Evolutionary conservation across 2,113 vertebrate species (phyloP), one percentile per base, ranked within the genome.

Genomic region (Myotis davidii): DNA sequence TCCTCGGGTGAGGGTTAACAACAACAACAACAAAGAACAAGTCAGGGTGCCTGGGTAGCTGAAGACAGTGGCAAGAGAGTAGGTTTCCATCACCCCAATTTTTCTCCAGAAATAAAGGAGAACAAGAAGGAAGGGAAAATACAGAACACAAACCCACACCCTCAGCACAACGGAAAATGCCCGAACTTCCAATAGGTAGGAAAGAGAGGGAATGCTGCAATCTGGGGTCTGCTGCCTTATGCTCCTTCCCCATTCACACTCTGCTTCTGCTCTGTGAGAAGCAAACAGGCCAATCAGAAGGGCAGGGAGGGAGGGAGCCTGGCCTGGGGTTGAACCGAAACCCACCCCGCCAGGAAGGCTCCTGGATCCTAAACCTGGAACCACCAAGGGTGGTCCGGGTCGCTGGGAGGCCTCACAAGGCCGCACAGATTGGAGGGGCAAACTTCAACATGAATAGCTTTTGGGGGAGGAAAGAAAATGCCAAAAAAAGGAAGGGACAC

Each of bases 1-100:
- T 13, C 48, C 48, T 48, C 13, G 12, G 48, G 13, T 14, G 12
- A 13, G 48, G 48, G 4, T 48, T 48, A 48, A 48, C 45, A 12
- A 48, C 45, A 48, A 4, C 39, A 42, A 42, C 39, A 48, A 48
- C 12, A 52, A 52, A 52, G 50, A 52, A 52, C 50, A 17, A 17
- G 17, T 52, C 16, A 74, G 0, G 34, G 18, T 1, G 4, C 39
- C 39, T 12, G 13, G 11, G 1, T 2, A 59, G 37, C 27, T 12
- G 21, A 39, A 70, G 52, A 50, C 5, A 39, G 7, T 16, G 72
- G 18, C 14, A 27, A 61, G 0, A 50, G 45, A 9, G 37, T n/a
- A 13, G 11, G 14, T 21, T 10, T 8, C 5, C n/a, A 16, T 10
- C 21, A 18, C 37, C 39, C 59, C 5, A 34, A 3, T 4, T 39